Percentiles rank a stretch among this genome's conserved stretches.
phyloP scores from a whole-genome alignment of 2,113 vertebrate genomes.

The Suricata suricatta region DNA sequence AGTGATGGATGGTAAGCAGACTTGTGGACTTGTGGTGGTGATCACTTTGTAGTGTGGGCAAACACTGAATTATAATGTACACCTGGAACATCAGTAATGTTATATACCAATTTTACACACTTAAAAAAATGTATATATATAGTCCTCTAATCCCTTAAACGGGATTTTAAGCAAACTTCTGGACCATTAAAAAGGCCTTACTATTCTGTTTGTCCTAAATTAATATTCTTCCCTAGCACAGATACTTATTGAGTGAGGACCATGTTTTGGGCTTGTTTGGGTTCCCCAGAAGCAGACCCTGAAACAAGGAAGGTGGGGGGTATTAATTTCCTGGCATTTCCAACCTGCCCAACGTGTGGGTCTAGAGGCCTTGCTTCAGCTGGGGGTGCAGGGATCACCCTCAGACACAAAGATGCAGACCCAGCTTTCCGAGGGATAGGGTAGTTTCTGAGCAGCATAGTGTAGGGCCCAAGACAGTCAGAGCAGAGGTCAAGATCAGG shows the following conservation, averaged over 20 bases:
- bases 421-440: not conserved
- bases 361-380: not conserved
- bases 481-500: not conserved
- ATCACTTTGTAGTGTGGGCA: not conserved
- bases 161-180: not conserved
- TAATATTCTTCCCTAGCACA: not conserved
- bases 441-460: not conserved
- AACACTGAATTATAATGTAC: not conserved
- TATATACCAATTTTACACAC: not conserved
- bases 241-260: not conserved
- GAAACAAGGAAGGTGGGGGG: not conserved
- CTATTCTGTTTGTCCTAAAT: not conserved
- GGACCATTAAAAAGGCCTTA: not conserved
- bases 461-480: not conserved
- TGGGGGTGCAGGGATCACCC: not conserved
- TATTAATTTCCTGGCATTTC: not conserved
- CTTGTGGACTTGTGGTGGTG: not conserved
- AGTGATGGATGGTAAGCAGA: not conserved
- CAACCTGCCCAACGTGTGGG: not conserved
- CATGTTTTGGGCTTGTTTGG: not conserved
- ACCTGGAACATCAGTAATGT: not conserved
- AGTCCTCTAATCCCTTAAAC: not conserved
- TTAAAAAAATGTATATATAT: not conserved
- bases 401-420: not conserved
- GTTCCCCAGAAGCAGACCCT: not conserved